Evolutionary conservation across 2,888 invertebrate genomes (phyloP).

Genomic region (Platerodrilus igneus): DNA sequence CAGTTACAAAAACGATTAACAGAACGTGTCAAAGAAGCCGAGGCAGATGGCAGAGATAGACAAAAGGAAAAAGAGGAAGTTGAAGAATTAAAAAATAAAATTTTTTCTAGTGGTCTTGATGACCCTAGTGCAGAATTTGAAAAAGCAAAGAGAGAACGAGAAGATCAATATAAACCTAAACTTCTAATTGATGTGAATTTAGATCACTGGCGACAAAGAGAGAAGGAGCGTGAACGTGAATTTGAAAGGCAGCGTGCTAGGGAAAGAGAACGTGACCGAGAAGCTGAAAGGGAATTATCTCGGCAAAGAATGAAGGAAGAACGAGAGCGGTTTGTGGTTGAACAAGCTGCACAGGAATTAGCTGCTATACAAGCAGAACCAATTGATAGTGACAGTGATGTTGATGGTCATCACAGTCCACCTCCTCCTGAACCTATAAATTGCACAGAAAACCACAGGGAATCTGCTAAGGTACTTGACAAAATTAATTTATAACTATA

Average conservation of each 20-base stretch:
- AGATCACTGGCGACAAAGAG: conserved; percentile 58
- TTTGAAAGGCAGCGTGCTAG: conserved; percentile 51
- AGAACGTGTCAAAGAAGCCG: conserved; percentile 90
- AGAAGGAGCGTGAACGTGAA: conserved; percentile 55
- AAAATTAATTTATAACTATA: conserved; percentile 2
- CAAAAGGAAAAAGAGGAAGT: conserved; percentile 85
- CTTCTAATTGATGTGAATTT: conserved; percentile 69
- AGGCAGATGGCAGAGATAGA: conserved; percentile 85
- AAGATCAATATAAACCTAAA: conserved; percentile 79
- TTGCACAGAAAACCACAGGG: conserved; percentile 38
- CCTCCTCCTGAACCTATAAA: conserved; percentile 41
- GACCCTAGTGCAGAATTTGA: conserved; percentile 63
- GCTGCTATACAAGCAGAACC: conserved; percentile 67
- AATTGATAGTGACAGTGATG: conserved; percentile 65
- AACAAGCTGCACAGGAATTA: conserved; percentile 57
- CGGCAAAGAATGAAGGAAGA: conserved; percentile 45
- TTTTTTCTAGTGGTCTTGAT: conserved; percentile 64
- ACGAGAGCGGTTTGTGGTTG: conserved; percentile 46
- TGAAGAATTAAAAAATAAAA: conserved; percentile 73
- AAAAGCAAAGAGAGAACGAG: conserved; percentile 67
- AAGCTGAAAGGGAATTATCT: conserved; percentile 66
- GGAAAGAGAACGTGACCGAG: conserved; percentile 80
- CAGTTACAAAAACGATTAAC: conserved; percentile 86
- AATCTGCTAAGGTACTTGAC: conserved; percentile 40
- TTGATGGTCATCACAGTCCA: conserved; percentile 44